Conservation (phyloP, 23 tunicate genomes). For the Halocynthia roretzi region DNA sequence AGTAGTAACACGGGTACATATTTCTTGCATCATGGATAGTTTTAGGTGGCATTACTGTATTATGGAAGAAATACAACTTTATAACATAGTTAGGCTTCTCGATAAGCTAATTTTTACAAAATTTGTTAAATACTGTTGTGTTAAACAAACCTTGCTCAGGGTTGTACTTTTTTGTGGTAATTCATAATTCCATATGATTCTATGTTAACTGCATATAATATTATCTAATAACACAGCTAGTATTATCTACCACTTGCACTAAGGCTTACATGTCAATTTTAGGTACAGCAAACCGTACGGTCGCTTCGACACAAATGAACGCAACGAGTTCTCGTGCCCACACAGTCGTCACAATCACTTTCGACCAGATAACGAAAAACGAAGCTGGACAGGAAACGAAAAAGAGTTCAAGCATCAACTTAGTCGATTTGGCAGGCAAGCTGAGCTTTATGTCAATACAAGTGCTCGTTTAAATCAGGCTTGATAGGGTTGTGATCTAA, state of each 20-base stretch:
- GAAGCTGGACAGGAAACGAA: conserved; percentile 93
- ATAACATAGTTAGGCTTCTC: not conserved
- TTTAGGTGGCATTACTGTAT: too few species aligned
- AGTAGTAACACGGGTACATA: too few species aligned
- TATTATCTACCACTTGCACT: not conserved
- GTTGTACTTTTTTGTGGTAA: not conserved
- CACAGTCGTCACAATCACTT: conserved; percentile 97
- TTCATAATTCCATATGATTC: not conserved
- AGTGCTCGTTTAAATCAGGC: not conserved
- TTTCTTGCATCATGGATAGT: too few species aligned
- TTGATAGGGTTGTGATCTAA: not conserved
- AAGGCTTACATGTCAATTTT: not conserved
- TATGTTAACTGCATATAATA: not conserved
- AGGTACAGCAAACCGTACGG: conserved; percentile 95
- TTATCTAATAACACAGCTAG: not conserved
- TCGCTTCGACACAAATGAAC: conserved; percentile 98
- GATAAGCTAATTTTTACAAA: too few species aligned
- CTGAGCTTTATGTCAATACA: too few species aligned
- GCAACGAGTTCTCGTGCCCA: conserved; percentile 98
- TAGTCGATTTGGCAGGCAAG: conserved; percentile 96
- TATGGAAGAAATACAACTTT: not conserved
- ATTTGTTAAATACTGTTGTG: too few species aligned
- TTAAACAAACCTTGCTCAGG: not conserved
- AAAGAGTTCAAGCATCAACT: conserved; percentile 93
- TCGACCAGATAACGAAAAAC: conserved; percentile 89